Evolutionary conservation across 2,113 vertebrate species (phyloP).

Genomic region (Ancistrus triradiatus): DNA sequence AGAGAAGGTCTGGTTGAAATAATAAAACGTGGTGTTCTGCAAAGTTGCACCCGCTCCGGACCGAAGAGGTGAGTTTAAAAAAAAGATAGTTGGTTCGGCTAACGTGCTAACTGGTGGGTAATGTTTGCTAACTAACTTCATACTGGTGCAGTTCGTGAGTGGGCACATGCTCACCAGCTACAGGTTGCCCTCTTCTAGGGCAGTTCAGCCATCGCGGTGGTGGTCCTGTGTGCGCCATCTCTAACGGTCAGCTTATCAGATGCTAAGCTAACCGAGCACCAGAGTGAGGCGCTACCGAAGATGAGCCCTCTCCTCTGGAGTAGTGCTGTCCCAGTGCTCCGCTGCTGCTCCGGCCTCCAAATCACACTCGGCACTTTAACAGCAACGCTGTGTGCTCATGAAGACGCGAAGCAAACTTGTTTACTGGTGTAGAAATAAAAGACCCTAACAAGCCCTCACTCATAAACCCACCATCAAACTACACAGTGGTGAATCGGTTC

Average conservation of each 20-base stretch:
- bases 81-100: neutral
- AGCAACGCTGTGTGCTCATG: neutral
- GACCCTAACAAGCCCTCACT: neutral
- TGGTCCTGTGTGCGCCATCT: conserved; percentile 85
- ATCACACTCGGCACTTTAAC: neutral
- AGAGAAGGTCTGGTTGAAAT: too few relatives aligned
- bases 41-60: too few relatives aligned
- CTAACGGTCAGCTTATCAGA: neutral
- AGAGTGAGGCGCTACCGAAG: conserved; percentile 17
- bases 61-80: too few relatives aligned
- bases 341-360: conserved; percentile 43
- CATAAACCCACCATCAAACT: neutral
- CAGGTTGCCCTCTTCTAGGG: conserved; percentile 87
- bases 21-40: too few relatives aligned
- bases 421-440: neutral
- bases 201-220: conserved; percentile 93
- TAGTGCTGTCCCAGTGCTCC: conserved; percentile 19
- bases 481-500: neutral
- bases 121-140: neutral
- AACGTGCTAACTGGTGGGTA: neutral
- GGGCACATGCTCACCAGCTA: conserved; percentile 82
- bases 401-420: neutral
- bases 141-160: too few relatives aligned
- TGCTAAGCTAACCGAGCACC: conserved; percentile 18
- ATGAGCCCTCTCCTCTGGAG: conserved; percentile 26